Evolutionary conservation across 2,113 vertebrate species (phyloP).

Genomic region (Pholis gunnellus): DNA sequence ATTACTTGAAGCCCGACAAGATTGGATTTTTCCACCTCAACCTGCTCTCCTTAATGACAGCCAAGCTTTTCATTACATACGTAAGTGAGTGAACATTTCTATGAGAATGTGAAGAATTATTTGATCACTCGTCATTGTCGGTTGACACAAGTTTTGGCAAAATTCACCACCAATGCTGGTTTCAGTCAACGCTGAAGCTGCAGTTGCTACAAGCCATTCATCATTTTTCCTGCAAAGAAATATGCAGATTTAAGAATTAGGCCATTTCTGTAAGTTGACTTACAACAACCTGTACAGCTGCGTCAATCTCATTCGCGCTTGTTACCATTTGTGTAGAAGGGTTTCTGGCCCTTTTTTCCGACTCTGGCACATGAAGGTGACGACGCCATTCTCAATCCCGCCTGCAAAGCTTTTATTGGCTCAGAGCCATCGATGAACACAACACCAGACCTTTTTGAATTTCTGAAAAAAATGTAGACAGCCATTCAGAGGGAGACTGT

Average conservation of each 20-base stretch:
- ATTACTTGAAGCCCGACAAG: not conserved
- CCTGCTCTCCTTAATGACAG: not conserved
- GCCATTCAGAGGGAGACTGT: not conserved
- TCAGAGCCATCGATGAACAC: not conserved
- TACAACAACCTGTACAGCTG: not conserved
- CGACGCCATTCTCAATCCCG: not conserved
- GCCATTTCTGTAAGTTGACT: not conserved
- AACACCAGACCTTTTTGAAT: not conserved
- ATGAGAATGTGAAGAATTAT: not conserved
- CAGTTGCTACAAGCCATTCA: not conserved
- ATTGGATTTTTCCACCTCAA: not conserved
- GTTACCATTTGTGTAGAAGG: not conserved
- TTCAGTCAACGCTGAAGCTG: not conserved
- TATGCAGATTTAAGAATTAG: not conserved
- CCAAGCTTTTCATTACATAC: not conserved
- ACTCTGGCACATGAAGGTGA: slow-evolving; percentile 1
- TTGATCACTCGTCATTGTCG: not conserved
- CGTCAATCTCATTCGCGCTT: not conserved
- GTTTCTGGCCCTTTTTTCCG: not conserved
- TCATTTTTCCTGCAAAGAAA: not conserved
- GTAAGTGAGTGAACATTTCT: not conserved
- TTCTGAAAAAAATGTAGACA: not conserved
- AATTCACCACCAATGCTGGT: not conserved
- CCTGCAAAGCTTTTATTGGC: slow-evolving; percentile 14
- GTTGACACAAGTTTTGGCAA: not conserved